Evolutionary conservation across 2,888 invertebrate genomes (phyloP), one percentile per base, ranked within the genome.

Genomic region (Scrobipalpa costella): DNA sequence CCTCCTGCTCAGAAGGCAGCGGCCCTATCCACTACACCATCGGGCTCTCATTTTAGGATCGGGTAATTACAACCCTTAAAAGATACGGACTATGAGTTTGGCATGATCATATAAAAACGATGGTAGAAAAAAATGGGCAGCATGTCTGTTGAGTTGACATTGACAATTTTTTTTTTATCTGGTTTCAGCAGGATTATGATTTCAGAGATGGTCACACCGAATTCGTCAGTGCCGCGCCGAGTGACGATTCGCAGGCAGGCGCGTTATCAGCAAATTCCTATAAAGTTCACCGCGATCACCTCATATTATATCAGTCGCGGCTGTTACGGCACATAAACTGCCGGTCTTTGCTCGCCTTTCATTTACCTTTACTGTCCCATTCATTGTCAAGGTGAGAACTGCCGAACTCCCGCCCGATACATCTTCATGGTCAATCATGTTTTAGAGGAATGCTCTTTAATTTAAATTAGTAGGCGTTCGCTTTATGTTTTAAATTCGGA

Each of bases 361-460:
- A 27, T 27, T 27, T 27, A 3, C 27, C 27, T 2, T 62, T 63
- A 57, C 47, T 62, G 65, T 62, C 65, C 68, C 67, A 71, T 74
- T 78, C 69, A 76, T 67, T 71, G 61, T 69, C 71, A 81, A 83
- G 84, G 84, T 84, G 78, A 83, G 79, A 38, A 15, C 27, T 8
- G 7, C 1, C 21, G 19, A 72, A 69, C 69, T n/a, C n/a, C n/a
- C 71, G 67, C 57, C 64, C 63, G 60, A 64, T 49, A 66, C 65
- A 68, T 69, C 69, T 73, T 74, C 69, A 73, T 69, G 67, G 66
- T 70, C 68, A 62, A 67, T 61, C 64, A 65, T 70, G 70, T 69
- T 73, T 75, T 73, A 71, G 71, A 69, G 65, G 49, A 63, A 62
- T 66, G 64, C 40, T 65, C 69, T 71, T 72, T 69, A 68, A 71